Evolutionary conservation across 2,113 vertebrate species (phyloP).

Genomic region (Heterotilapia buettikoferi): DNA sequence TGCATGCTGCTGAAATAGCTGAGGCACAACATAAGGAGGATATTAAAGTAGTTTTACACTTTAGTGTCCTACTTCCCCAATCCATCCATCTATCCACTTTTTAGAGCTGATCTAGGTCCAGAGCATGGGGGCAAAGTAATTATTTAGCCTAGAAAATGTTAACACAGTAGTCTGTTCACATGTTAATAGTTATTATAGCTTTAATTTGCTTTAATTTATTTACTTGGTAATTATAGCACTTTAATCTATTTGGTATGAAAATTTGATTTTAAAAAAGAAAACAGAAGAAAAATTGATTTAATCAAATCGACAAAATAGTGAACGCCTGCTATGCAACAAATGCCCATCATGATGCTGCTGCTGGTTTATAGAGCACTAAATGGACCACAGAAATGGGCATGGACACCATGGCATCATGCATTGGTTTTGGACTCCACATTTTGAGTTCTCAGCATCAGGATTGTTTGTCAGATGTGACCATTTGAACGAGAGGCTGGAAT

Average conservation of each 20-base stretch:
- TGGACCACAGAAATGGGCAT: background rate
- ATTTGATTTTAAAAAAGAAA: background rate
- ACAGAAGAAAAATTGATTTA: background rate
- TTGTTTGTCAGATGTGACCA: background rate
- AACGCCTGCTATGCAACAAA: background rate
- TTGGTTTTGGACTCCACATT: background rate
- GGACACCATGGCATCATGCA: background rate
- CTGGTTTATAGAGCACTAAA: background rate
- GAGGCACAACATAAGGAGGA: background rate
- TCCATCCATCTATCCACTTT: background rate
- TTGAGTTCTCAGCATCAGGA: background rate
- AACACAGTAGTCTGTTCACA: background rate
- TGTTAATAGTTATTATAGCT: background rate
- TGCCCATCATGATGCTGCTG: background rate
- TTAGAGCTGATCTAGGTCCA: background rate
- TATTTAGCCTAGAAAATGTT: background rate
- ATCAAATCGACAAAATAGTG: background rate
- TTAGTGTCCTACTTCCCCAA: background rate
- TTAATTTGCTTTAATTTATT: background rate
- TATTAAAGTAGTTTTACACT: background rate
- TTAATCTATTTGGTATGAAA: background rate
- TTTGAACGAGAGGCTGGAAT: accelerated
- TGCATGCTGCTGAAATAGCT: background rate
- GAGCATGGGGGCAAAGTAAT: background rate
- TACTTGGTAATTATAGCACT: background rate